phyloP scores from a whole-genome alignment of 2,113 vertebrate genomes.

The Rhagologus leucostigma region DNA sequence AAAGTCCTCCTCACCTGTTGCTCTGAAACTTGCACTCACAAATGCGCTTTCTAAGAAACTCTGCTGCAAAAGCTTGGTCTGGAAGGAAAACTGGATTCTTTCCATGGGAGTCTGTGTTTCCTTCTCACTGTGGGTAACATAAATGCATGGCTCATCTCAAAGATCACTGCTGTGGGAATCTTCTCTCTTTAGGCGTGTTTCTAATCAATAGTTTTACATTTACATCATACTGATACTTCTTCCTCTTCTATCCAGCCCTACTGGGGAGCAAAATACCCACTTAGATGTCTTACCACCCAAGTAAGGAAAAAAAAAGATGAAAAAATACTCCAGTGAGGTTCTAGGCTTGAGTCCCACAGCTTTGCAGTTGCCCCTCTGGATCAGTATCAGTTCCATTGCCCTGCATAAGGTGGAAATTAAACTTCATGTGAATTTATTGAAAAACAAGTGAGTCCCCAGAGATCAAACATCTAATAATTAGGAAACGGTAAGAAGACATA shows the following conservation, averaged over 20 bases:
- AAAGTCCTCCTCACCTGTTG: background rate
- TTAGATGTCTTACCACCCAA: background rate
- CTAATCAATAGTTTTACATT: background rate
- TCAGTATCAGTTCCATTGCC: background rate
- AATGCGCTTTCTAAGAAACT: background rate
- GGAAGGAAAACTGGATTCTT: background rate
- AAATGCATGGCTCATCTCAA: background rate
- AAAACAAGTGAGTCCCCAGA: background rate
- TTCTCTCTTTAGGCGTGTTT: background rate
- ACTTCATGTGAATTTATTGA: background rate
- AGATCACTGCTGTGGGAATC: background rate
- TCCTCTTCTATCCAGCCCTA: background rate
- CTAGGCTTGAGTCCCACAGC: background rate
- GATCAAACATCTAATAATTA: background rate
- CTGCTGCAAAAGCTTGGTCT: background rate
- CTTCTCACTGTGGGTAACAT: background rate
- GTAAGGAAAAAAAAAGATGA: background rate
- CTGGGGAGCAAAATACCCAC: background rate
- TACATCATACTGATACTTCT: background rate
- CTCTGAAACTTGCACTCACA: background rate
- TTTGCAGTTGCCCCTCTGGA: background rate
- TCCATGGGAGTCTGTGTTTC: accelerated
- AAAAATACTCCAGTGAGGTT: background rate
- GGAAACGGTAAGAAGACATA: background rate
- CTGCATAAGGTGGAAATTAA: background rate